These are phyloP conservation scores for Drosophila virilis DNA, from an alignment of 1,140 invertebrate species.

Conservation along the genomic window DNA sequence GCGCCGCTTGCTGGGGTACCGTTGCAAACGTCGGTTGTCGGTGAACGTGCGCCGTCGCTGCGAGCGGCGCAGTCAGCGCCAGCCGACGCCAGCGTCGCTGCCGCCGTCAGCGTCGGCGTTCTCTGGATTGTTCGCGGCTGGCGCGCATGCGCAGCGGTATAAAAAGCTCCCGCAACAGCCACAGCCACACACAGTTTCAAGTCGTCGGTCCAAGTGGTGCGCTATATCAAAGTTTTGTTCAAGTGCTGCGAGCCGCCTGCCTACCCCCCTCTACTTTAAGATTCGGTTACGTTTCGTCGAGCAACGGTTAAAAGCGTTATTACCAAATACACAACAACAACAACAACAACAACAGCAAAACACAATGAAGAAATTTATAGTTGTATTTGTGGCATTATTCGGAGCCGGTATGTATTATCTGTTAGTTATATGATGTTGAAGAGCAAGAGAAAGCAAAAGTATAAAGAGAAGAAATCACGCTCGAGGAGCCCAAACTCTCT, in stretches of 20 bases:
- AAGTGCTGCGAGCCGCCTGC: conserved; percentile 52
- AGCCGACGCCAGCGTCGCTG: conserved; percentile 17
- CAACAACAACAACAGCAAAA: conserved; percentile 30
- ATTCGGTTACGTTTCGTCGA: conserved; percentile 61
- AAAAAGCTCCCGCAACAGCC: conserved; percentile 83
- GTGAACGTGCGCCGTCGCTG: conserved; percentile 31
- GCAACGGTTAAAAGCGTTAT: conserved; percentile 28
- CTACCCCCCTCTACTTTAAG: conserved; percentile 19
- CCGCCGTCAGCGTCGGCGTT: conserved; percentile 1
- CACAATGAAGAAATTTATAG: conserved; percentile 84
- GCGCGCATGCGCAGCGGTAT: conserved; percentile 84
- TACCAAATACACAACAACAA: conserved; percentile 33
- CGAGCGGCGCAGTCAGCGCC: conserved; percentile 1
- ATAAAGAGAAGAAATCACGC: conserved; percentile 5
- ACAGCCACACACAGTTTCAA: conserved; percentile 82
- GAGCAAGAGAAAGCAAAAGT: conserved; percentile 8
- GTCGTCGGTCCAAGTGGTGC: conserved; percentile 82
- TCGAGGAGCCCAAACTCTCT: conserved; percentile 35
- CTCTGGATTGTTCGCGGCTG: conserved; percentile 72
- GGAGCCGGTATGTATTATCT: conserved; percentile 84
- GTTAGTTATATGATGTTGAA: conserved; percentile 58
- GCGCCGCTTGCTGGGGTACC: conserved; percentile 41
- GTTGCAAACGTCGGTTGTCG: conserved; percentile 53
- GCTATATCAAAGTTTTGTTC: conserved; percentile 73
- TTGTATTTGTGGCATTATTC: conserved; percentile 84